phyloP scores from a whole-genome alignment of 2,113 vertebrate genomes.

The Pica pica region DNA sequence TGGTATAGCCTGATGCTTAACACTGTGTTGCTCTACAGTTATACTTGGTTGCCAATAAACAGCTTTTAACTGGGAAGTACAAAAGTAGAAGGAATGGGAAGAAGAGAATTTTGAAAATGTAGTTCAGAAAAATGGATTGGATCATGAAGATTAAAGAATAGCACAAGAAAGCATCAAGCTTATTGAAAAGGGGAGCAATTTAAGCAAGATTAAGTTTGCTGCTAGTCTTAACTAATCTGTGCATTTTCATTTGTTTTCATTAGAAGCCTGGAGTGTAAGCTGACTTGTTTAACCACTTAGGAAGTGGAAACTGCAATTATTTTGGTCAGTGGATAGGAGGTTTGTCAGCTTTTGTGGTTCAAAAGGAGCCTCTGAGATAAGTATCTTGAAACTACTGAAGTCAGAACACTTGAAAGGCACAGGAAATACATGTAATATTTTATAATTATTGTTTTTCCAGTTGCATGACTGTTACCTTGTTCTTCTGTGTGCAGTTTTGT shows the following conservation, averaged over 20 bases:
- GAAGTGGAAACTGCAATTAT: neutral
- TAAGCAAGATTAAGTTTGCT: neutral
- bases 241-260: neutral
- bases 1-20: neutral
- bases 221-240: neutral
- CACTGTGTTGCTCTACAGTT: neutral
- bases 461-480: neutral
- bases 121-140: neutral
- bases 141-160: neutral
- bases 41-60: neutral
- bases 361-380: neutral
- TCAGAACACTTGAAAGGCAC: neutral
- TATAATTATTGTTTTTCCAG: neutral
- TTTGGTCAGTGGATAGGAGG: neutral
- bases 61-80: neutral
- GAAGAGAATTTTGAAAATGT: neutral
- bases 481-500: neutral
- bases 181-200: neutral
- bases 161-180: neutral
- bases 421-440: neutral
- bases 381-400: neutral
- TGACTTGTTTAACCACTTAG: neutral
- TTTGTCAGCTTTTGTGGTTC: neutral
- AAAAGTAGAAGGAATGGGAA: neutral
- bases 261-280: neutral